Base-by-base conservation (phyloP, 2,113 vertebrate species). In the Thamnophis sirtalis region DNA sequence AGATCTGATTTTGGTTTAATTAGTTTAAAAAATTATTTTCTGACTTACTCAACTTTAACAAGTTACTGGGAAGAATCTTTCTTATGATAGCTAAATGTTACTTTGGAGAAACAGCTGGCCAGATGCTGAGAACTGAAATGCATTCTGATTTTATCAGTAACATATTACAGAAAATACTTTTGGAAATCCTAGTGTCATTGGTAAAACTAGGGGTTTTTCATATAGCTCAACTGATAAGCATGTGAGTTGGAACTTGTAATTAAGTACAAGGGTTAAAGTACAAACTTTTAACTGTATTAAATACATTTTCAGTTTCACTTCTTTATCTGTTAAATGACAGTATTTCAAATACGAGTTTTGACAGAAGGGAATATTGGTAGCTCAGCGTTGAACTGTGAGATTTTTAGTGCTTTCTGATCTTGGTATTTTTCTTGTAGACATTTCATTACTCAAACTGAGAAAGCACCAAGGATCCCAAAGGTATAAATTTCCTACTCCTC, bases 1-100 rank as follows among this genome's bases (percentile, higher is more conserved):
- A 38, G 93, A 54, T 89, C 51, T 92, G 89, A 73, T 48, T 92
- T 50, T 93, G 51, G 89, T 51, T 87, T 49, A 58, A 93, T 7
- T 84, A 5, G 4, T 48, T 49, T 87, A 2, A 56, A 53, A 55
- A 54, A 54, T 1, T 10, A 33, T 56, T 15, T 85, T 89, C 38
- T 80, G 49, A 43, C 33, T 86, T 50, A 33, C 51, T 24, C 50
- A 9, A 84, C 22, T 5, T 53, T 68, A 11, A 85, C 13, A 0
- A 0, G 21, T 8, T 33, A 7, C 0, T 84, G 84, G 86, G 89
- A 63, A 93, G 22, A 21, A 48, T 19, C 4, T 22, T 50, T 21
- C 0, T 1, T 15, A 2, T 11, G 24, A 89, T 28, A 50, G 58
- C 33, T n/a, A 24, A 0, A 10, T 1, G 22, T 8, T 55, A 50